Base-by-base conservation (phyloP, 2,888 invertebrate genomes). In the Synanthedon andrenaeformis region DNA sequence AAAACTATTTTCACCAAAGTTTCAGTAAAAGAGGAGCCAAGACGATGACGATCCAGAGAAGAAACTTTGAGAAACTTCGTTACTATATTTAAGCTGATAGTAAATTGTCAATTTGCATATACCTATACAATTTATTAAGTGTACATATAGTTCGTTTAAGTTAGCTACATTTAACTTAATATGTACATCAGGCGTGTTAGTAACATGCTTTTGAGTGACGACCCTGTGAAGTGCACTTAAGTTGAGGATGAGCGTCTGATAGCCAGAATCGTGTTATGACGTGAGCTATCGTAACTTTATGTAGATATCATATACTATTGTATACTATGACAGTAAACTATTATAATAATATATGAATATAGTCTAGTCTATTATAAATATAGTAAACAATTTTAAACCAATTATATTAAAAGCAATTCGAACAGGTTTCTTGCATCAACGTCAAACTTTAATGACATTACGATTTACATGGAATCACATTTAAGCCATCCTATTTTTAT, bases 141-240 rank as follows among this genome's bases (percentile, higher is more conserved):
- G 35, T 35, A 35, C 35, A 35, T 35, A 35, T 35, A 8, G 28
- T 6, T 28, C 6, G 28, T 28, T 28, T 28, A 28, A 28, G 8
- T 28, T 28, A 8, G 28, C 28, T 28, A 28, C 28, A 42, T 13
- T 42, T 42, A 42, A 42, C 42, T 42, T 42, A 12, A 45, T 45
- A 45, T 14, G 14, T 45, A 45, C 70, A 67, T 63, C 72, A 69
- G 62, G 57, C 60, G 59, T 62, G 65, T 66, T 62, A 66, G 60
- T 67, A 69, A 67, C 67, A 66, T 59, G 65, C 61, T 59, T 64
- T 61, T 67, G 70, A 77, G 63, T 69, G 72, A 74, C 66, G 67
- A 63, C 64, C 63, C 55, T 59, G 60, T 72, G 64, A 62, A 74
- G 77, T 73, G 73, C 76, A 75, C 76, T 80, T 74, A 69, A 69